Base-by-base conservation (phyloP, 2,888 invertebrate species). In the Amiota mariae region DNA sequence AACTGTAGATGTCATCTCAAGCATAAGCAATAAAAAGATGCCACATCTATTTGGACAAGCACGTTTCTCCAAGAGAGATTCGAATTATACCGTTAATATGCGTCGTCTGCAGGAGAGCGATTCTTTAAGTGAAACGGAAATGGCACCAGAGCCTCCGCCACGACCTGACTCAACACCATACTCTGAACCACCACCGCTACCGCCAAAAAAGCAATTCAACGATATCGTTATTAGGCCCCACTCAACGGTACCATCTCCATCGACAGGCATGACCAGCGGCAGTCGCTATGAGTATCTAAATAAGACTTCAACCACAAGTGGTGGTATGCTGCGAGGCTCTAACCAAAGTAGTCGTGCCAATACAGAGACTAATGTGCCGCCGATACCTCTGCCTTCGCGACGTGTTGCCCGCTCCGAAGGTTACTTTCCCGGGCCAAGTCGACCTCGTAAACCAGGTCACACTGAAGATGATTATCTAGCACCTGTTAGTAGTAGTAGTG, bases 401-500 rank as follows among this genome's bases (percentile, higher is more conserved):
- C 88, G 89, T 11, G 86, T 90, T 8, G 89, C 89, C 1, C 91
- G 92, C 74, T 90, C 91, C 0, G 91, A 91, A 73, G 90, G 90
- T 20, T 90, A 89, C 73, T 91, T 90, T 75, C 88, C 89, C 78
- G 92, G 88, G 82, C 91, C 87, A 81, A 88, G 82, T 85, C 91
- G 90, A 88, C 92, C 75, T 0, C 91, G 92, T 0, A 92, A 92
- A 64, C 92, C 91, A 57, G 92, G 92, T 76, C 92, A 88, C 72
- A 92, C 92, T 47, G 94, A 93, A 75, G 94, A 94, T 84, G 94
- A 94, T 85, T 95, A 95, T 89, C 89, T 94, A 75, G 92, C 93
- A 15, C 94, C 94, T 0, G 91, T 93, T 77, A 91, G 92, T 36
- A 80, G 82, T 47, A 85, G 13, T 86, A 87, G 2, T 51, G 51